A percentile compares a stretch with the other conserved stretches of the same genome.
phyloP scores from a whole-genome alignment of 1,140 invertebrate genomes.

The Drosophila miranda region DNA sequence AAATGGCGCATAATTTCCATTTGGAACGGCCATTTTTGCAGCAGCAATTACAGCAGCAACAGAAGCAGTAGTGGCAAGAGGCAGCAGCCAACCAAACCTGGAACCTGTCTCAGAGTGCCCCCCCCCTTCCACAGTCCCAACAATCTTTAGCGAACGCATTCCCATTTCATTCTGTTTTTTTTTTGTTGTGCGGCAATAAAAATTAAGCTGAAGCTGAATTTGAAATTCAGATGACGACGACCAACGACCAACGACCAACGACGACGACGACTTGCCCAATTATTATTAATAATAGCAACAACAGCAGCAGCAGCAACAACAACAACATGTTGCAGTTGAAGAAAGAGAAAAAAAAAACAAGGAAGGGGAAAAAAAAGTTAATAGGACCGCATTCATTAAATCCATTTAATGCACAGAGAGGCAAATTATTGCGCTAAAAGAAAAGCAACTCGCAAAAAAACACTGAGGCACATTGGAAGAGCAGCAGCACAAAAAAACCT shows the following conservation, averaged over 20 bases:
- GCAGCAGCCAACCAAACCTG: constrained; percentile 26
- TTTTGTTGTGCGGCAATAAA: constrained; percentile 57
- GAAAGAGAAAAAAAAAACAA: constrained; percentile 30
- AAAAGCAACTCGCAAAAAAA: constrained; percentile 34
- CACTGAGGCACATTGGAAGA: not conserved
- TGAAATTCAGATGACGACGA: constrained; percentile 70
- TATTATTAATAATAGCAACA: constrained; percentile 70
- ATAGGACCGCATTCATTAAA: constrained; percentile 82
- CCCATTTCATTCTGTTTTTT: constrained; percentile 1
- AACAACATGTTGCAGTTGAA: constrained; percentile 41
- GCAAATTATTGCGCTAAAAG: constrained; percentile 79
- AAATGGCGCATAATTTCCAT: constrained; percentile 62
- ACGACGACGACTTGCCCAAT: constrained; percentile 64
- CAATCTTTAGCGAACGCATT: constrained; percentile 46
- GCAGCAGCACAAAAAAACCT: constrained; percentile 22
- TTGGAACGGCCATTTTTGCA: constrained; percentile 57
- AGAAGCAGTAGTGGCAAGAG: constrained; percentile 10
- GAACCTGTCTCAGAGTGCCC: constrained; percentile 34
- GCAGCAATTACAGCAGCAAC: constrained; percentile 53
- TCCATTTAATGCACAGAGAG: constrained; percentile 81
- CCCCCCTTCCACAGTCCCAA: not conserved
- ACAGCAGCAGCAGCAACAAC: constrained; percentile 38
- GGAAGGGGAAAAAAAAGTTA: constrained; percentile 67
- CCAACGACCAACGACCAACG: constrained; percentile 25
- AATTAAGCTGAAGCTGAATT: constrained; percentile 71